Conservation (phyloP, 1,140 invertebrate genomes). For the Drosophila lacteicornis region DNA sequence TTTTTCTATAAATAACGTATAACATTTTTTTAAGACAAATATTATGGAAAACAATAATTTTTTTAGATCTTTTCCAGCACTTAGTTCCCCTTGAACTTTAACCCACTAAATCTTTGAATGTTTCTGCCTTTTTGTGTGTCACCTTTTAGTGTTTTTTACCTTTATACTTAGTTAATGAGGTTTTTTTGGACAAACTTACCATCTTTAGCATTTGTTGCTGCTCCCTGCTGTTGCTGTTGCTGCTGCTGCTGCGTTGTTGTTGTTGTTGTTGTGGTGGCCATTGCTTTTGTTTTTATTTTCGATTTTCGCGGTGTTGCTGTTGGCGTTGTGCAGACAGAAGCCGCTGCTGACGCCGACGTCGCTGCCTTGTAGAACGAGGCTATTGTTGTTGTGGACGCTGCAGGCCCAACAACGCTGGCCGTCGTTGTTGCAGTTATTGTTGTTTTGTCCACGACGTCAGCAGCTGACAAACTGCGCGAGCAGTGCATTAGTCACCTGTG, state of each 20-base stretch:
- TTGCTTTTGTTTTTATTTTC: slow-evolving; percentile 42
- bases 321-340: slow-evolving; percentile 70
- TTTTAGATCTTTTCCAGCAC: neutral
- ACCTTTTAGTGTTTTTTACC: neutral
- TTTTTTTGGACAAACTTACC: slow-evolving; percentile 54
- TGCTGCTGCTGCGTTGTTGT: slow-evolving; percentile 27
- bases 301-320: slow-evolving; percentile 33
- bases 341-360: slow-evolving; percentile 52
- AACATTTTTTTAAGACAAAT: too few relatives aligned
- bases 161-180: neutral
- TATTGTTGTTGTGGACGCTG: slow-evolving; percentile 61
- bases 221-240: slow-evolving; percentile 24
- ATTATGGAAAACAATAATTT: neutral
- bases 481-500: slow-evolving; percentile 77
- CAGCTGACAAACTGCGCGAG: slow-evolving; percentile 80
- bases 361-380: slow-evolving; percentile 61
- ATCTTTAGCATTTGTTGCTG: slow-evolving; percentile 73
- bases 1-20: too few relatives aligned
- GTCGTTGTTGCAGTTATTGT: slow-evolving; percentile 55
- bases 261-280: slow-evolving; percentile 66
- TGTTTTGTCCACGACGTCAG: slow-evolving; percentile 70
- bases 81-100: neutral
- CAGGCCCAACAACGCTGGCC: too few relatives aligned
- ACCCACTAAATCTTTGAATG: too few relatives aligned
- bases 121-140: slow-evolving; percentile 33